Conservation (phyloP, 2,888 invertebrate species). For the Chrysolina oricalcia region DNA sequence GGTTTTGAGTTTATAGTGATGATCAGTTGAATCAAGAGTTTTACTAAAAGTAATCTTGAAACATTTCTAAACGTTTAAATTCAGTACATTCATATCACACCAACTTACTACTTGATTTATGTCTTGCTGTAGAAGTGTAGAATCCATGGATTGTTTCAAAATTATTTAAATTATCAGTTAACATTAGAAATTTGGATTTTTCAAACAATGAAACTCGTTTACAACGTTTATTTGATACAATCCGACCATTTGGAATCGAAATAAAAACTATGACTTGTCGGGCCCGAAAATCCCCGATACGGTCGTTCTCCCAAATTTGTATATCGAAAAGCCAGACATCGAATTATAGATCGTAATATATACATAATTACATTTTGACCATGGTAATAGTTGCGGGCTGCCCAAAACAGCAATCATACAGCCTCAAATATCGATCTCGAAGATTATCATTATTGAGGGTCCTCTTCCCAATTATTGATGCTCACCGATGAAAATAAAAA, state of each 20-base stretch:
- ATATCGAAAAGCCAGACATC: slow-evolving; percentile 51
- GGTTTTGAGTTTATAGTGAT: too few relatives aligned
- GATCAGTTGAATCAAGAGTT: too few relatives aligned
- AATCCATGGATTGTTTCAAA: too few relatives aligned
- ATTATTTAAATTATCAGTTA: too few relatives aligned
- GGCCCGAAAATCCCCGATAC: not conserved
- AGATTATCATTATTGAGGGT: slow-evolving; percentile 47
- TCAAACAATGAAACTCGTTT: too few relatives aligned
- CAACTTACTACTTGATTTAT: too few relatives aligned
- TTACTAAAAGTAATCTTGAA: too few relatives aligned
- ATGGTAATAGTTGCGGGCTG: slow-evolving; percentile 46
- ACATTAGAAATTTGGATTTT: too few relatives aligned
- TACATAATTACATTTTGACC: slow-evolving; percentile 59
- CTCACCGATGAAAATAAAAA: slow-evolving; percentile 36
- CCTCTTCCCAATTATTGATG: slow-evolving; percentile 36
- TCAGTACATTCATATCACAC: too few relatives aligned
- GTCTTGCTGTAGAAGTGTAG: too few relatives aligned
- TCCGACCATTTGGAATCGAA: not conserved
- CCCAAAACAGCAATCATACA: slow-evolving; percentile 49
- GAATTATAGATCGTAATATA: slow-evolving; percentile 58
- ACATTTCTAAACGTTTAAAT: too few relatives aligned
- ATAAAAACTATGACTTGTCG: not conserved
- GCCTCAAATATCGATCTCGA: slow-evolving; percentile 50
- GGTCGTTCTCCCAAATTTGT: slow-evolving; percentile 43
- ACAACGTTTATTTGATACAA: too few relatives aligned